Conservation (phyloP, 2,797 vertebrate species). For the Garrulus glandarius region DNA sequence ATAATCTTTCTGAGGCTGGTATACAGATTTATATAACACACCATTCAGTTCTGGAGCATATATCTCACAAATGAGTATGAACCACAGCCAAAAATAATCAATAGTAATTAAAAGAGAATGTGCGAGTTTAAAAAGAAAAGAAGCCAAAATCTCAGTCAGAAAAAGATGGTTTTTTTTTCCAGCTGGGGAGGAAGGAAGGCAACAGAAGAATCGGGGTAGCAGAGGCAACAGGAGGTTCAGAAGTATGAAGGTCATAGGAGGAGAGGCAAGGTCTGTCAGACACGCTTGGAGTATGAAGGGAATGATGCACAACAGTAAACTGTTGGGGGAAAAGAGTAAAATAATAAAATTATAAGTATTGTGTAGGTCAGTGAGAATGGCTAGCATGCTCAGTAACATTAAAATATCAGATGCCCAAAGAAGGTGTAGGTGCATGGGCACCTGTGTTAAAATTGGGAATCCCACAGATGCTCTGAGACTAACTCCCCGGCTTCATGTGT, state of each 20-base stretch:
- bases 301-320: conserved; percentile 84
- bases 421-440: neutral
- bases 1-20: neutral
- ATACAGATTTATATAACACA: conserved; percentile 14
- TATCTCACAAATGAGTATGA: conserved; percentile 3
- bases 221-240: conserved; percentile 64
- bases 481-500: neutral
- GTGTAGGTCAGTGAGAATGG: neutral
- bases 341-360: conserved; percentile 30
- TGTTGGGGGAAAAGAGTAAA: conserved; percentile 61
- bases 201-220: conserved; percentile 50
- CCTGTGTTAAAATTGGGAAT: neutral
- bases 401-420: neutral
- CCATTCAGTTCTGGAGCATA: neutral
- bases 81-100: conserved; percentile 36
- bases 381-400: neutral
- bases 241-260: conserved; percentile 68
- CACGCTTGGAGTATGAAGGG: conserved; percentile 84
- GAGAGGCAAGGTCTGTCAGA: conserved; percentile 81
- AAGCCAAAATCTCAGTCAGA: conserved; percentile 34
- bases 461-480: neutral
- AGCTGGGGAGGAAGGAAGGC: conserved; percentile 42
- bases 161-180: conserved; percentile 5
- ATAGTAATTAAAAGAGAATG: conserved; percentile 22
- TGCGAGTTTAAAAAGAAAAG: conserved; percentile 38